A percentile compares a stretch with the other conserved stretches of the same genome.
phyloP scores from a whole-genome alignment of 2,113 vertebrate genomes.

The Vombatus ursinus region DNA sequence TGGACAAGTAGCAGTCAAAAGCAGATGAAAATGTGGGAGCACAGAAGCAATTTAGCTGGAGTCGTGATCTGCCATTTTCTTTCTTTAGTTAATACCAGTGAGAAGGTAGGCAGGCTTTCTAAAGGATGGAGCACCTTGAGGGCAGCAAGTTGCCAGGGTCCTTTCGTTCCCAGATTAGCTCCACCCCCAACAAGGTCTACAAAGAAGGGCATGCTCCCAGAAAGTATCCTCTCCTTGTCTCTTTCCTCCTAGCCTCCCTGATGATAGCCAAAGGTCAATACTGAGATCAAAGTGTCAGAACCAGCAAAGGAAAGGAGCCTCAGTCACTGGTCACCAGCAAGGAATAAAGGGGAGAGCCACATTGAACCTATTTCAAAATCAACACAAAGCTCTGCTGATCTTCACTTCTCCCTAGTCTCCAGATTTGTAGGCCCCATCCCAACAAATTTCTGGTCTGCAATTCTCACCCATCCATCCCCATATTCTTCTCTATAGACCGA shows the following conservation, averaged over 20 bases:
- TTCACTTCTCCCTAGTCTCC: neutral
- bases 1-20: neutral
- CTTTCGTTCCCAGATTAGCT: neutral
- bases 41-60: neutral
- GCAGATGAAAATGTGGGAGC: neutral
- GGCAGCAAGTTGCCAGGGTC: neutral
- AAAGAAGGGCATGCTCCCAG: neutral
- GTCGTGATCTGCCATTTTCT: neutral
- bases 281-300: neutral
- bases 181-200: neutral
- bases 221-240: neutral
- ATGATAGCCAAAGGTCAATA: conserved; percentile 46
- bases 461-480: neutral
- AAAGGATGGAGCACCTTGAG: neutral
- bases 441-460: neutral
- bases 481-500: neutral
- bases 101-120: neutral
- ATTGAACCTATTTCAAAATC: conserved; percentile 50
- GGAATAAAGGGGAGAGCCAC: conserved; percentile 51
- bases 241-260: neutral
- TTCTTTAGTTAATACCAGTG: neutral
- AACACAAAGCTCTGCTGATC: conserved; percentile 39
- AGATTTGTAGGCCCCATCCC: neutral
- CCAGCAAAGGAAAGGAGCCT: conserved; percentile 29
- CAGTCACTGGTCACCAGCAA: conserved; percentile 32